Evolutionary conservation across 2,113 vertebrate species (phyloP).

Genomic region (Lepus europaeus): DNA sequence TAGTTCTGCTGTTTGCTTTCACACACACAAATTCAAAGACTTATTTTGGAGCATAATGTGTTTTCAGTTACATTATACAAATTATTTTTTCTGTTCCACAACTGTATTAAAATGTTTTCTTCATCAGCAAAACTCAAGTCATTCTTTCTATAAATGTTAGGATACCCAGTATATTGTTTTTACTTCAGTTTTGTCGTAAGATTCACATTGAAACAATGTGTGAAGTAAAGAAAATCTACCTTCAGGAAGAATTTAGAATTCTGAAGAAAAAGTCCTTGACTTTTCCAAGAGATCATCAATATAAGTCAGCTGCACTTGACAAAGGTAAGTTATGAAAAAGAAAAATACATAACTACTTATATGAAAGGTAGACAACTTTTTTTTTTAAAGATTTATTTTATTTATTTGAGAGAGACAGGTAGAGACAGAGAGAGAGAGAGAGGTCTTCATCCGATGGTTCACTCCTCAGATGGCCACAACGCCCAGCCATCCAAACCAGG

Average conservation of each 20-base stretch:
- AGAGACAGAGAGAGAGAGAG: too few species aligned
- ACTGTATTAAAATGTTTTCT: slow-evolving; percentile 1
- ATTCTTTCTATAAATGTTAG: neutral
- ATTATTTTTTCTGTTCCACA: neutral
- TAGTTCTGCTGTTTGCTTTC: neutral
- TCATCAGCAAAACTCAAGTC: neutral
- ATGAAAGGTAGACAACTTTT: too few species aligned
- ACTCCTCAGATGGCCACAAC: too few species aligned
- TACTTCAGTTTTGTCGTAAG: slow-evolving; percentile 90
- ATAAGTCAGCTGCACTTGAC: slow-evolving; percentile 72
- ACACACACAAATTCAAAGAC: neutral
- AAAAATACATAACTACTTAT: neutral
- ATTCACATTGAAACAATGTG: slow-evolving; percentile 94
- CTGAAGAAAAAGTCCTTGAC: slow-evolving; percentile 79
- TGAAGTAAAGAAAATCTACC: slow-evolving; percentile 92
- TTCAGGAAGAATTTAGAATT: slow-evolving; percentile 89
- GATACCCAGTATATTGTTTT: neutral
- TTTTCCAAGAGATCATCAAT: slow-evolving; percentile 74
- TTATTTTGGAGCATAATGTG: neutral
- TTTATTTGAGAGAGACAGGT: too few species aligned
- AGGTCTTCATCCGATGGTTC: too few species aligned
- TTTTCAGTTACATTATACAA: slow-evolving; percentile 8
- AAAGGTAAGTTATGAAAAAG: slow-evolving; percentile 81
- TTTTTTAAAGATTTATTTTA: too few species aligned
- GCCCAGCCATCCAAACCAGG: too few species aligned